Conservation (phyloP, 2,888 invertebrate species). For the Xylota segnis region DNA sequence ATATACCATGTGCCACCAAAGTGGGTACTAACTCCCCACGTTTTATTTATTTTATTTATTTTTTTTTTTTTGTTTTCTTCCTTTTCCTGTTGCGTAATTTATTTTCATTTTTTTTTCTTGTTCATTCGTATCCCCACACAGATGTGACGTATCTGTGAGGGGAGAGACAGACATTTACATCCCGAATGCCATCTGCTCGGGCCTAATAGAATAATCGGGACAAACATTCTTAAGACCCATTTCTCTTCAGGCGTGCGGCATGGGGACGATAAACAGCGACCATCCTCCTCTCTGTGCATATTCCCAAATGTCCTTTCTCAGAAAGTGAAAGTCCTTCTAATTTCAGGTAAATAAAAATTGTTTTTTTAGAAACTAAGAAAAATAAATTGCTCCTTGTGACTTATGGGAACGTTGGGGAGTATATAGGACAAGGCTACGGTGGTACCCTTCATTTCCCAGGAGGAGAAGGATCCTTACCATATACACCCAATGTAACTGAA, state of each 20-base stretch:
- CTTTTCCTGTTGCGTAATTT: constrained; percentile 29
- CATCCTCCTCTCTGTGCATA: constrained; percentile 16
- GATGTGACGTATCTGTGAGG: constrained; percentile 36
- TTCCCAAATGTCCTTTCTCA: constrained; percentile 23
- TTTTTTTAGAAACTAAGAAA: constrained; percentile 19
- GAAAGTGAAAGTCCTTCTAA: constrained; percentile 52
- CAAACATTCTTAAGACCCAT: constrained; percentile 38
- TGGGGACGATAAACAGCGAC: constrained; percentile 47
- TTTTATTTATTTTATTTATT: not conserved
- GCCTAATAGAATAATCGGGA: constrained; percentile 66
- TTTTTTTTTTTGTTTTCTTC: not conserved
- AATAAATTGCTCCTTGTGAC: constrained; percentile 44
- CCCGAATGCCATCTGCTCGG: constrained; percentile 62
- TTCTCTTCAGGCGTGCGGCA: not conserved
- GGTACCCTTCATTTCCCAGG: constrained; percentile 3
- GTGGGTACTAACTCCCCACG: constrained; percentile 4
- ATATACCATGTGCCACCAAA: constrained; percentile 23
- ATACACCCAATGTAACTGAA: constrained; percentile 33
- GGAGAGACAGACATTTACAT: constrained; percentile 50
- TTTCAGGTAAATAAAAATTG: constrained; percentile 30
- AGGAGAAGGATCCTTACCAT: not conserved
- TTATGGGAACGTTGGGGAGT: constrained; percentile 24
- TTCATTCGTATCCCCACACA: not conserved
- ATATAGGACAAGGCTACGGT: constrained; percentile 41
- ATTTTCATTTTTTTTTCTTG: constrained; percentile 35